A percentile compares a stretch with the other conserved stretches of the same genome.
These are phyloP conservation scores for Oopsacas minuta DNA, from an alignment of 37 sponge, comb jelly and placozoan species.

Conservation along the genomic window DNA sequence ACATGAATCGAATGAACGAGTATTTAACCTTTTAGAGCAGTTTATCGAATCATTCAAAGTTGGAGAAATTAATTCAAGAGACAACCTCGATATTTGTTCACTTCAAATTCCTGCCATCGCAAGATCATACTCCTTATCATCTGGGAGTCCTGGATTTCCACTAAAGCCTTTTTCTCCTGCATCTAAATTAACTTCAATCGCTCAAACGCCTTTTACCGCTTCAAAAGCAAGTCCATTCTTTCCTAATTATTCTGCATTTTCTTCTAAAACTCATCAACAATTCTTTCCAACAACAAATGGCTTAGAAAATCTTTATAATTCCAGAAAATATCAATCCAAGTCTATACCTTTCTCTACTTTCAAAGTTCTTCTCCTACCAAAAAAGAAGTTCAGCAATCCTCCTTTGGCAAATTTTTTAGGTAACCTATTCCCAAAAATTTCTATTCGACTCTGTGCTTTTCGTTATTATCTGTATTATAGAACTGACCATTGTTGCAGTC, in stretches of 20 bases:
- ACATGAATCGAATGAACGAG: not conserved
- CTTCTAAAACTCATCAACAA: not conserved
- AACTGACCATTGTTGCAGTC: no score
- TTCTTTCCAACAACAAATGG: not conserved
- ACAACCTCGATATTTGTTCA: not conserved
- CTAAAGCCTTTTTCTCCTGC: not conserved
- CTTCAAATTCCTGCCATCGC: not conserved
- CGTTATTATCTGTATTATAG: no score
- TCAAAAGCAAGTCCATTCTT: conserved; percentile 8
- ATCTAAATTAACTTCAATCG: not conserved
- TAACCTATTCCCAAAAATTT: no score
- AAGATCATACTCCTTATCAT: not conserved
- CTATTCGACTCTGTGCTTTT: no score
- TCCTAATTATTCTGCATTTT: not conserved
- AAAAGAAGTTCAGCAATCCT: not conserved
- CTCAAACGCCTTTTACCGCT: not conserved
- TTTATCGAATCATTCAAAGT: not conserved
- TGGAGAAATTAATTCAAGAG: not conserved
- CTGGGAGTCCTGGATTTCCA: not conserved
- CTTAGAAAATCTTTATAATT: not conserved
- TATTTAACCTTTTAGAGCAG: not conserved
- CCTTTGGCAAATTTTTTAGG: not conserved
- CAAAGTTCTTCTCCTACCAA: not conserved
- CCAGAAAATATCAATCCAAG: not conserved
- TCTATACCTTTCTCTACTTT: not conserved